Evolutionary conservation across 23 tunicate genomes (phyloP), one percentile per base, ranked within the genome.

Genomic region (Ciona savignyi): DNA sequence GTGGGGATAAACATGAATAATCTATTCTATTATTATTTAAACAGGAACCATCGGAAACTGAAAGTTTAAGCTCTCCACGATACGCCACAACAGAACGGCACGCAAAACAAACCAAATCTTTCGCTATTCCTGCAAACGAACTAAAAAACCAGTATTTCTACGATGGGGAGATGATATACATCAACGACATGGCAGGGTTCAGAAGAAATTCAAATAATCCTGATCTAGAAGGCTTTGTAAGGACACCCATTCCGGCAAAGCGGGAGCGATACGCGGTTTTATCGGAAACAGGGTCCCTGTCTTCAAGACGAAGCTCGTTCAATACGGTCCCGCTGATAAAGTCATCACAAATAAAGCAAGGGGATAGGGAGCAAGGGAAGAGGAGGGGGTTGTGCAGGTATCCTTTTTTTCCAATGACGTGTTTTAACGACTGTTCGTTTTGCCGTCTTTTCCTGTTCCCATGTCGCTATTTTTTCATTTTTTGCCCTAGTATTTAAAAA

Each of bases 31-130:
- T n/a, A n/a, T n/a, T n/a, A 32, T 70, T 9, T 27, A 33, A 31
- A 2, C 32, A 72, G 76, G 76, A 72, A 3, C 76, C 76, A 2
- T 72, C 76, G 1, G 76, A 51, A 30, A 72, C 64, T 25, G 76
- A 72, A 27, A 72, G 76, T 32, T 72, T 51, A 23, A 72, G 76
- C 32, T 25, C 67, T n/a, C 67, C 6, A 63, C 67, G 67, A 9
- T n/a, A 63, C 22, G 56, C 56, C 15, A 42, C 56, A 42, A 42
- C 56, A 42, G 56, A 42, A 9, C 9, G 56, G 56, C 15, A 42
- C 15, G 11, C 9, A 42, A 42, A 42, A 42, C 15, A 42, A 6
- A 9, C 11, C 56, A 42, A 42, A 15, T 42, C 56, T 9, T 42
- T 42, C 56, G 56, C 56, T 9, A 42, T 42, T 6, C 56, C 56